Evolutionary conservation across 2,113 vertebrate genomes (phyloP), one percentile per base, ranked within the genome.

Genomic region (Gallinago undulata): DNA sequence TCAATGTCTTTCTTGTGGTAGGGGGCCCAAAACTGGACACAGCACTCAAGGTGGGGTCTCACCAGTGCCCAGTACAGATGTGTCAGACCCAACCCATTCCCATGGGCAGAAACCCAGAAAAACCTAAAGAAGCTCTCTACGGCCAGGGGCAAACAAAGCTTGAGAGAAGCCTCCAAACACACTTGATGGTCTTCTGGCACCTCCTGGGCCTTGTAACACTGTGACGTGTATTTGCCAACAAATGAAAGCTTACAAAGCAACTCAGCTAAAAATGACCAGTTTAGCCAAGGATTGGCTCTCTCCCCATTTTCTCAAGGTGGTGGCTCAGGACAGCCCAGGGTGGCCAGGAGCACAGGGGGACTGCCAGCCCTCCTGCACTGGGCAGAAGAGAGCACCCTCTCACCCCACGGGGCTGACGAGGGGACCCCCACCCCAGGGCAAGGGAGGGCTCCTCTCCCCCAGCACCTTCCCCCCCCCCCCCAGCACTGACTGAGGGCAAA

Each of bases 181-280:
- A 0, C 13, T 11, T 3, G 1, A 12, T 2, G 27, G 11, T 31
- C 7, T 15, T 19, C 60, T 31, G 4, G 0, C 43, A 33, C 4
- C 51, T 51, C 33, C 4, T 5, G 7, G 35, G 11, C 50, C 6
- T 1, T 11, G 1, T 5, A 7, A 7, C 30, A 10, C 1, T 0
- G 0, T 1, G 4, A 19, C 0, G 0, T 1, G 6, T 13, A 3
- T 30, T 27, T 10, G 4, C 30, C 30, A 21, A 1, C 19, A 6
- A 30, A 7, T 6, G 4, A 2, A 10, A 33, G 7, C 24, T 50
- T 16, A 33, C 7, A 6, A 9, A 74, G 30, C 41, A 68, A 25
- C 9, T 22, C 7, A 16, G 11, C 75, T 18, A 4, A 72, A 60
- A 74, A 62, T 7, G 3, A 5, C 11, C 11, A 7, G 37, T 3